Percentiles rank a stretch among this genome's conserved stretches.
Evolutionary conservation across 2,113 vertebrate genomes (phyloP).

Genomic region (Platysteira castanea): DNA sequence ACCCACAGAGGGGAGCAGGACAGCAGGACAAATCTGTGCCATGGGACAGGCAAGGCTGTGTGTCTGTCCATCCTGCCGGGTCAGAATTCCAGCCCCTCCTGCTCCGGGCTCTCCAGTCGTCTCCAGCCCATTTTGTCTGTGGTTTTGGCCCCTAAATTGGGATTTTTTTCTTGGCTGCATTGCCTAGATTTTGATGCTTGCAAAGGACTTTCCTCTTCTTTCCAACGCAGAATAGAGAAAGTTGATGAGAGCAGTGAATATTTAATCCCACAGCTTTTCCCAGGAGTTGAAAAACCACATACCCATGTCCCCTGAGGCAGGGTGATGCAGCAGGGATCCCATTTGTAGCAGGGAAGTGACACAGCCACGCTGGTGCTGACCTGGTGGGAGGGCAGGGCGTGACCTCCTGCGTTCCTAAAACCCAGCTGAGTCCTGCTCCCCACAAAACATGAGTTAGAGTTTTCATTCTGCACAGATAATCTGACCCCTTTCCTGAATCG

Average conservation of each 20-base stretch:
- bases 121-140: neutral
- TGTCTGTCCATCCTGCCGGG: neutral
- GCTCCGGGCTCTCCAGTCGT: neutral
- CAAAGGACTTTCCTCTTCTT: neutral
- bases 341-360: neutral
- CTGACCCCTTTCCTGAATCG: neutral
- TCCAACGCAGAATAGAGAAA: neutral
- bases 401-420: neutral
- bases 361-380: neutral
- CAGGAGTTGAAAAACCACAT: neutral
- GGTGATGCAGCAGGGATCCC: neutral
- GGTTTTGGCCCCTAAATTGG: neutral
- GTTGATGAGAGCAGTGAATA: neutral
- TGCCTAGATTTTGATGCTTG: neutral
- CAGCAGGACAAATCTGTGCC: neutral
- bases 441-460: neutral
- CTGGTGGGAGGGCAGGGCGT: accelerated
- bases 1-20: neutral
- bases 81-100: neutral
- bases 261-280: neutral
- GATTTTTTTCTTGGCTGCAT: neutral
- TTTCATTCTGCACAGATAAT: neutral
- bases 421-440: neutral
- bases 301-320: neutral
- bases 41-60: neutral